phyloP scores from a whole-genome alignment of 2,113 vertebrate species.

The Acrocephalus kingi region DNA sequence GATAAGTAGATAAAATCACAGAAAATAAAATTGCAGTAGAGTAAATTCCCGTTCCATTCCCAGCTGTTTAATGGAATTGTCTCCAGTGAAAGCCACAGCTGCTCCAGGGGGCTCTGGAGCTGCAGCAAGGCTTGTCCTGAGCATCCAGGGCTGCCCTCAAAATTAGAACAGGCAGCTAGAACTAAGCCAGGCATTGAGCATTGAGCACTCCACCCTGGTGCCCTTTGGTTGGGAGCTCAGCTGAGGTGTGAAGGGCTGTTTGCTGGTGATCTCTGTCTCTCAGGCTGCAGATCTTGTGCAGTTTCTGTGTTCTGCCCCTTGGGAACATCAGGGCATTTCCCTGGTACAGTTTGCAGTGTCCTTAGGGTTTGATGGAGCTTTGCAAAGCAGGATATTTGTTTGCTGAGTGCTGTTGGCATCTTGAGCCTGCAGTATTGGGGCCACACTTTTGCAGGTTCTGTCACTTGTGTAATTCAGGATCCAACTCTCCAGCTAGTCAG shows the following conservation, averaged over 20 bases:
- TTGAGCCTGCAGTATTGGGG: not conserved
- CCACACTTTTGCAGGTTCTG: not conserved
- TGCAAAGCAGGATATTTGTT: not conserved
- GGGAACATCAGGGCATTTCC: accelerated
- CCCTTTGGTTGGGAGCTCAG: not conserved
- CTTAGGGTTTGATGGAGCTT: not conserved
- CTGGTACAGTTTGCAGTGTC: not conserved
- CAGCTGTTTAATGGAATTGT: conserved; percentile 58
- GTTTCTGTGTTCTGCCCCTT: not conserved
- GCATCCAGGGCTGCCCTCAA: not conserved
- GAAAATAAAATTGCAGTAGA: conserved; percentile 53
- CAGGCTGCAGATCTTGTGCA: not conserved
- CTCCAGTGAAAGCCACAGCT: not conserved
- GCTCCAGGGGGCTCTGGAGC: not conserved
- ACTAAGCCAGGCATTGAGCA: not conserved
- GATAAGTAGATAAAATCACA: conserved; percentile 31
- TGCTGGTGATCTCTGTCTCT: accelerated
- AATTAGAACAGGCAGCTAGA: not conserved
- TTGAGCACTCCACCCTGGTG: not conserved
- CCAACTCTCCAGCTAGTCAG: not conserved
- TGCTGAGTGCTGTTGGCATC: not conserved
- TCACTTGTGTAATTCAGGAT: not conserved
- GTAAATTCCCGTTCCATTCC: conserved; percentile 11
- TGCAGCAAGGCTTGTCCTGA: not conserved
- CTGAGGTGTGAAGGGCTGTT: not conserved